phyloP scores from a whole-genome alignment of 1,140 invertebrate genomes.

The Carposina sasakii region DNA sequence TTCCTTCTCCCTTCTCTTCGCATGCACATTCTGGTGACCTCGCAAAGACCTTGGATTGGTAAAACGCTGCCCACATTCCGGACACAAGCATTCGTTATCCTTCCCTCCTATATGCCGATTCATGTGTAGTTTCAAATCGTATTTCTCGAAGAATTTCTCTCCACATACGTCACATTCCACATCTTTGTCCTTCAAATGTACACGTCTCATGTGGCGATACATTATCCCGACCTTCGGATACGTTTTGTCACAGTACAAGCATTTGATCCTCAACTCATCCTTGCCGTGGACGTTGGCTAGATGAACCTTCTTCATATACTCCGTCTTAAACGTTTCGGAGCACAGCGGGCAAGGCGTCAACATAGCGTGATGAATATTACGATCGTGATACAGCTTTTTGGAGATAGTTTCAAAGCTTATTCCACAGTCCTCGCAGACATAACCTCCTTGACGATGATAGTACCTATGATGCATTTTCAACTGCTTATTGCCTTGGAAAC shows the following conservation, averaged over 20 bases:
- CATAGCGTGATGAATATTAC: slow-evolving; percentile 55
- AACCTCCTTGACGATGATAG: slow-evolving; percentile 57
- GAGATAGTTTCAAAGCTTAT: slow-evolving; percentile 44
- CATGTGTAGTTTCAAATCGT: slow-evolving; percentile 80
- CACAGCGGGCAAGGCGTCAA: slow-evolving; percentile 49
- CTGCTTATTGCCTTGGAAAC: slow-evolving; percentile 61
- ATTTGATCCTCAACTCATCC: slow-evolving; percentile 58
- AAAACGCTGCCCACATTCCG: slow-evolving; percentile 74
- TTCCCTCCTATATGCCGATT: slow-evolving; percentile 79
- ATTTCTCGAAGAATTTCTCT: slow-evolving; percentile 80
- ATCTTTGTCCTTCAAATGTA: slow-evolving; percentile 57
- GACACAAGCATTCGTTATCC: slow-evolving; percentile 74
- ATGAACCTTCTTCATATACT: slow-evolving; percentile 58
- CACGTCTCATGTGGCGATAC: slow-evolving; percentile 58
- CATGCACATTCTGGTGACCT: too few species aligned
- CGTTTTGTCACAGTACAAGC: slow-evolving; percentile 52
- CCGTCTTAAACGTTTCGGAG: slow-evolving; percentile 57
- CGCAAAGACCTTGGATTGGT: too few species aligned
- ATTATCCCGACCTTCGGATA: slow-evolving; percentile 61
- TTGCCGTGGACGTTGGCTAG: slow-evolving; percentile 57
- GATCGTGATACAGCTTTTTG: slow-evolving; percentile 55
- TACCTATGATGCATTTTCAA: slow-evolving; percentile 63
- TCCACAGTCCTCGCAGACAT: slow-evolving; percentile 51
- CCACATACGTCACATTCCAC: slow-evolving; percentile 66
- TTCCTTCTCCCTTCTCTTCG: too few species aligned